A percentile compares a stretch with the other conserved stretches of the same genome.
Evolutionary conservation across 2,888 invertebrate genomes (phyloP).

Genomic region (Bedellia somnulentella): DNA sequence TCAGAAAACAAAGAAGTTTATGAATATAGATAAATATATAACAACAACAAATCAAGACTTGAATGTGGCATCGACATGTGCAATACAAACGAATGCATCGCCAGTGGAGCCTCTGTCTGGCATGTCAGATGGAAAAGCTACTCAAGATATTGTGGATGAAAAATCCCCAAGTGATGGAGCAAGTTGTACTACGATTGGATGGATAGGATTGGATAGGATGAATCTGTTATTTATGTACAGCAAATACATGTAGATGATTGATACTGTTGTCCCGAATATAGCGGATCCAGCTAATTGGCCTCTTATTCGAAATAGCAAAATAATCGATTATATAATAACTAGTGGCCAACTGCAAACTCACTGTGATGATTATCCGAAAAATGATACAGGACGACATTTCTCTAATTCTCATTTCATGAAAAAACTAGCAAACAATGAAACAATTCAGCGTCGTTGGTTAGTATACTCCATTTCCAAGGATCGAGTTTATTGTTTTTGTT

Average conservation of each 20-base stretch:
- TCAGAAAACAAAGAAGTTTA: constrained; percentile 10
- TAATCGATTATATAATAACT: constrained; percentile 10
- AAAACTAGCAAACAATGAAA: constrained; percentile 12
- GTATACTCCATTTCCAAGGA: constrained; percentile 12
- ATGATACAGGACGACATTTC: constrained; percentile 10
- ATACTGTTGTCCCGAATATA: constrained; percentile 10
- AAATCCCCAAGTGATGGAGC: constrained; percentile 8
- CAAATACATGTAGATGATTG: constrained; percentile 10
- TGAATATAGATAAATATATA: constrained; percentile 12
- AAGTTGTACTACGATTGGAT: constrained; percentile 9
- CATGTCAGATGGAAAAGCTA: constrained; percentile 7
- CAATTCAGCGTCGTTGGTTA: constrained; percentile 12
- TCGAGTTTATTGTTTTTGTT: constrained; percentile 14
- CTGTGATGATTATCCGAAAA: constrained; percentile 9
- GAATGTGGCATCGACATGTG: constrained; percentile 11
- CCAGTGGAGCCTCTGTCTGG: constrained; percentile 9
- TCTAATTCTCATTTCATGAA: constrained; percentile 10
- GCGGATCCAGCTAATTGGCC: constrained; percentile 13
- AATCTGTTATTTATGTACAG: constrained; percentile 9
- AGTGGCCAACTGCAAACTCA: constrained; percentile 9
- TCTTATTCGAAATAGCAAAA: constrained; percentile 12
- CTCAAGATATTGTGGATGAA: constrained; percentile 10
- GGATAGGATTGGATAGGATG: too few relatives aligned
- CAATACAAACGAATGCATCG: constrained; percentile 10
- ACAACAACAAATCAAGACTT: constrained; percentile 11